Evolutionary conservation across 2,888 invertebrate species (phyloP).

Genomic region (Chrysina gloriosa): DNA sequence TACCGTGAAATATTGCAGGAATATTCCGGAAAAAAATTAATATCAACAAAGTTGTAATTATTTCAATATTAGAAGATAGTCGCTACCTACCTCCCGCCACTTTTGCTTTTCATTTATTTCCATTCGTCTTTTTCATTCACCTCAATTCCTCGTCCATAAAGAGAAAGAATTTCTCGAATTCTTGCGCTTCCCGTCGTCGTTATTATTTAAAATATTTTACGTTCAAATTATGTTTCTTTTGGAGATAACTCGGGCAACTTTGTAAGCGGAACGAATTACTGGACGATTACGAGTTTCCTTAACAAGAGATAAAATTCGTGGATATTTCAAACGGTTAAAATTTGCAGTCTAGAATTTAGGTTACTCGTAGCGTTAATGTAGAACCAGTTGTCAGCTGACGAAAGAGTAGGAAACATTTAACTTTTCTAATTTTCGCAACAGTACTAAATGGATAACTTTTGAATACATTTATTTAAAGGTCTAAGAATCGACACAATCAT

Average conservation of each 20-base stretch:
- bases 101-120: constrained; percentile 8
- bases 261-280: constrained; percentile 8
- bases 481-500: no score
- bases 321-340: constrained; percentile 11
- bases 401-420: no score
- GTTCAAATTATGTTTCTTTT: constrained; percentile 10
- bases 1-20: background rate
- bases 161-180: constrained; percentile 23
- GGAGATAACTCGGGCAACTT: constrained; percentile 14
- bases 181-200: constrained; percentile 17
- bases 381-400: no score
- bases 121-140: background rate
- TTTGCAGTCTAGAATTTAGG: background rate
- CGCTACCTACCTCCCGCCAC: background rate
- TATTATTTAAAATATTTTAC: constrained; percentile 34
- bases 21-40: constrained; percentile 13
- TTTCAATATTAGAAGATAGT: constrained; percentile 19
- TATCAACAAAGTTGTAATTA: constrained; percentile 32
- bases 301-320: background rate
- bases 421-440: no score
- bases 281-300: background rate
- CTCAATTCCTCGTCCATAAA: background rate
- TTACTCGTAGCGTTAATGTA: background rate
- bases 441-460: no score
- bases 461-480: no score